These are phyloP conservation scores for Sebastes kiyomatsui DNA, from an alignment of 2,797 vertebrate genomes.

Conservation along the genomic window DNA sequence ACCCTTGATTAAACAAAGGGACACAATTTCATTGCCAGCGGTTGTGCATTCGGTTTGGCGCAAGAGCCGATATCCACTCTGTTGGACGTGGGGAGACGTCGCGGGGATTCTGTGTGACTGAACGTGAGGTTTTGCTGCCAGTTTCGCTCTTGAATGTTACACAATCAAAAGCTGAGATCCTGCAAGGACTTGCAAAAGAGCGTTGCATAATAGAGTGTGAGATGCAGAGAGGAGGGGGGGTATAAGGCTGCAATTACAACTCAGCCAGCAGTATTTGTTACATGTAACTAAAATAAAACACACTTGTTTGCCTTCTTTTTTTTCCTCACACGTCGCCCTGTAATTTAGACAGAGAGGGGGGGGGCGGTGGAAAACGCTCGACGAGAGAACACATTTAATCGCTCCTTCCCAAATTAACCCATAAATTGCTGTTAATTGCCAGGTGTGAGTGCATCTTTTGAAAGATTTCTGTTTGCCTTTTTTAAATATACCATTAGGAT, in stretches of 20 bases:
- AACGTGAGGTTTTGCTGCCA: slow-evolving; percentile 33
- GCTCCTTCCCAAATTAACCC: not conserved
- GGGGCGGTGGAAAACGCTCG: not conserved
- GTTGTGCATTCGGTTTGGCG: not conserved
- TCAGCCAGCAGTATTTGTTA: slow-evolving; percentile 4
- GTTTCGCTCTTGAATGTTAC: slow-evolving; percentile 58
- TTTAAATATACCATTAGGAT: slow-evolving; percentile 31
- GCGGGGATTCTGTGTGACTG: not conserved
- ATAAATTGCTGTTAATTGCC: not conserved
- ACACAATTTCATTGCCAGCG: not conserved
- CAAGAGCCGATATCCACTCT: not conserved
- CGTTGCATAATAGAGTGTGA: slow-evolving; percentile 63
- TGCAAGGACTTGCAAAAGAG: slow-evolving; percentile 64
- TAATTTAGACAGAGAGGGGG: slow-evolving; percentile 2
- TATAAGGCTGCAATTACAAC: slow-evolving; percentile 45
- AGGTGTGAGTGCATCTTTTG: not conserved
- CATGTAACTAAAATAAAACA: not conserved
- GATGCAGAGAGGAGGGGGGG: not conserved
- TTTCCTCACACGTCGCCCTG: not conserved
- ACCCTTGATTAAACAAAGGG: slow-evolving; percentile 13
- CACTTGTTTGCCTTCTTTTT: not conserved
- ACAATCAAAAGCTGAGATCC: slow-evolving; percentile 62
- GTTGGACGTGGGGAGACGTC: not conserved
- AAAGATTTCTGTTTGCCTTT: slow-evolving; percentile 16
- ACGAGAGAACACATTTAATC: not conserved